Evolutionary conservation across 2,113 vertebrate species (phyloP), one percentile per base, ranked within the genome.

Genomic region (Caranx melampygus): DNA sequence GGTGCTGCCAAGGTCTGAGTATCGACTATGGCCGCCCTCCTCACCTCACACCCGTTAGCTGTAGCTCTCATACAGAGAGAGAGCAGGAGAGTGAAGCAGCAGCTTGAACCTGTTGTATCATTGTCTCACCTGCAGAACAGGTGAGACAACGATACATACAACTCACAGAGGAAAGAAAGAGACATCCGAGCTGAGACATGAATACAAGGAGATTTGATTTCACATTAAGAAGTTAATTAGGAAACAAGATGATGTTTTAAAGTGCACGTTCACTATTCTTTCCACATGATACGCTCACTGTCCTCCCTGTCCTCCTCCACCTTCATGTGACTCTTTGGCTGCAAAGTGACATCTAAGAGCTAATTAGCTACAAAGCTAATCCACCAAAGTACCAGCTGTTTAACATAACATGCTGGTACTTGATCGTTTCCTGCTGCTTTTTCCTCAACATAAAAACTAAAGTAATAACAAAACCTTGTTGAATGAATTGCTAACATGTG

Each of bases 11-110:
- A 60, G 72, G 81, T 72, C 84, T 34, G 42, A 18, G 70, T 57
- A 64, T 83, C n/a, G 62, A 65, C 75, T 69, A 37, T 2, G 4
- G 34, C 34, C 60, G 45, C 51, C 74, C 77, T 75, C 79, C 61
- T 88, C 71, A 79, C 77, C 82, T 52, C 70, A 63, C 65, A 75
- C 57, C 51, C 68, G 54, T 79, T 62, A 69, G 69, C 54, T 26
- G 61, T 12, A 44, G 15, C 34, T 69, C 52, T 35, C 42, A 21
- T 18, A 15, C 57, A 65, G 60, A 40, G 5, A 42, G 4, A 55
- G 45, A 52, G 12, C 4, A 12, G 59, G n/a, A 49, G n/a, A 21
- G 26, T 45, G 47, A 80, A 44, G 7, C 16, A 1, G 40, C 20
- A 55, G 9, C 59, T 20, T 68, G 49, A 75, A 75, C 7, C 40